These are phyloP conservation scores for Manis pentadactyla DNA, from an alignment of 2,797 vertebrate species.

Conservation along the genomic window DNA sequence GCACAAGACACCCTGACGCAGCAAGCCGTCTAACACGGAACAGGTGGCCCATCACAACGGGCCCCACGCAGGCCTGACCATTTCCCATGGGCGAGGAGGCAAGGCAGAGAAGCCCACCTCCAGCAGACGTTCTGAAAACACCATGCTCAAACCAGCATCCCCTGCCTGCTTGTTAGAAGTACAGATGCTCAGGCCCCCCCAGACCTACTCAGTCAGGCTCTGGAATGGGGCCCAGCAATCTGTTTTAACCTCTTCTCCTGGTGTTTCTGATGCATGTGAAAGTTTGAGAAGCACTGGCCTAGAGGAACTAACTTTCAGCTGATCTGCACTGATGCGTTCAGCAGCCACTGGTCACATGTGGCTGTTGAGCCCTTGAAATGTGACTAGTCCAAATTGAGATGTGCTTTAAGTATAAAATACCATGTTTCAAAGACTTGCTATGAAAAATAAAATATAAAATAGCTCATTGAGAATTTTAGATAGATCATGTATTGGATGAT, in stretches of 20 bases:
- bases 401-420: neutral
- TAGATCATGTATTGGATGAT: neutral
- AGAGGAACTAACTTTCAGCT: neutral
- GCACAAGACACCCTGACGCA: neutral
- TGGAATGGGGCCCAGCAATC: neutral
- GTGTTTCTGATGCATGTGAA: neutral
- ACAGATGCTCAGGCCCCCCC: neutral
- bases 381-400: neutral
- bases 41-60: neutral
- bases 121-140: neutral
- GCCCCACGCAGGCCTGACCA: neutral
- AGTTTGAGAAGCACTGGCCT: neutral
- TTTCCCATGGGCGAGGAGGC: neutral
- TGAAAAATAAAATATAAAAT: neutral
- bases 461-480: neutral
- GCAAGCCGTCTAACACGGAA: neutral
- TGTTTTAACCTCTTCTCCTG: neutral
- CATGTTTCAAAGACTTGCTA: neutral
- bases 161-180: neutral
- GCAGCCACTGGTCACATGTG: neutral
- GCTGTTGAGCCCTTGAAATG: neutral
- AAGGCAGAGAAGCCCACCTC: neutral
- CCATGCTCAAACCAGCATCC: neutral
- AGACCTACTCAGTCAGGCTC: neutral
- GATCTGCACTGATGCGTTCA: rapidly evolving